Evolutionary conservation across 2,888 invertebrate species (phyloP), one percentile per base, ranked within the genome.

Genomic region (Eutolmus rufibarbis): DNA sequence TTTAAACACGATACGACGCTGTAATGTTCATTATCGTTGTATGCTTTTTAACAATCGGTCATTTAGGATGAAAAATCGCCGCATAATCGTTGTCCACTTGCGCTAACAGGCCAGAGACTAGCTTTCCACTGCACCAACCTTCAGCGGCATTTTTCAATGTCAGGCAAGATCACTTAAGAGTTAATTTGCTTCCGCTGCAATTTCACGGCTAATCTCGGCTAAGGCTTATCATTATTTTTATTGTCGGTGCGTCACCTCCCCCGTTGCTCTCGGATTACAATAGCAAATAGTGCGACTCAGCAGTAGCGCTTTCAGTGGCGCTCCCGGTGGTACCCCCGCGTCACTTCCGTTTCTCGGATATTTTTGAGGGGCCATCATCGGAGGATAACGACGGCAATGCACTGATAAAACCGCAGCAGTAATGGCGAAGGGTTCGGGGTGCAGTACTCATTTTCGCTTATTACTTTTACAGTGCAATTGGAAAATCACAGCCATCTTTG

Each of bases 121-220:
- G 40, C 12, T 37, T 19, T 8, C n/a, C 3, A 7, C 77, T n/a
- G 31, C 16, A 77, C 5, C 77, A 40, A 78, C 46, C 46, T 78
- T 78, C 78, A 78, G 14, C 12, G 43, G 46, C 78, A 78, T 78
- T 43, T 43, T 43, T 43, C 78, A 78, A 78, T 78, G 78, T 78
- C 78, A 78, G 43, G 16, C 40, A 37, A 43, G 78, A 34, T 23
- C 78, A 78, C 78, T 78, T 78, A 46, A 12, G 78, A 84, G 37
- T 34, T 84, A 76, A 84, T 74, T 74, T 43, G 74, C 84, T 84
- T 84, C 84, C 84, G 84, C 74, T 84, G 74, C 84, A 84, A 84
- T 84, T 84, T 84, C 84, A 84, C 84, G 74, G 74, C 34, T 84
- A 84, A 84, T 84, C 84, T 84, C 74, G 66, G 43, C 14, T 56